Conservation (phyloP, 2,113 vertebrate genomes). For the Nipponia nippon region DNA sequence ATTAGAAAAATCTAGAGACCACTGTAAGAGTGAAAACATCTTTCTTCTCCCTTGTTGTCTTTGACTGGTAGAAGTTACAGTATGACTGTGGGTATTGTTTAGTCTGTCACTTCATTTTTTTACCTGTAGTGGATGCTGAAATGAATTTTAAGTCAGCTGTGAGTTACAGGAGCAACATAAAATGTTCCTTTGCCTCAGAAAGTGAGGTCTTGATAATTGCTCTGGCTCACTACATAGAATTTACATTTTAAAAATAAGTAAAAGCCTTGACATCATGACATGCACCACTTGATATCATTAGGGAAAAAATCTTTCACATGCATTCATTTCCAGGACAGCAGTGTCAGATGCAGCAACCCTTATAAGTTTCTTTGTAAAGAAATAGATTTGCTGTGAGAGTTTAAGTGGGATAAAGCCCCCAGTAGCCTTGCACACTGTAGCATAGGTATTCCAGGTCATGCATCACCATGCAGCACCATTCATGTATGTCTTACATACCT, state of each 20-base stretch:
- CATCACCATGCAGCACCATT: not conserved
- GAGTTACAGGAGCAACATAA: not conserved
- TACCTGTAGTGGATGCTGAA: not conserved
- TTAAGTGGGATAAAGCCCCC: not conserved
- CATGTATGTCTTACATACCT: not conserved
- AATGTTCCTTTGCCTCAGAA: not conserved
- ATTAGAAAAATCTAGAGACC: not conserved
- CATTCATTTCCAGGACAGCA: not conserved
- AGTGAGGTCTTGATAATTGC: not conserved
- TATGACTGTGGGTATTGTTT: not conserved
- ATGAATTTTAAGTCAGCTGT: not conserved
- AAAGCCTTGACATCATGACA: not conserved
- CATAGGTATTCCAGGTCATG: no score
- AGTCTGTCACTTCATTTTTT: not conserved
- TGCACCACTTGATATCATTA: not conserved
- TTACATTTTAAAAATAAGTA: not conserved
- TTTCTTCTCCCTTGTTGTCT: not conserved
- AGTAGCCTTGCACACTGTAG: not conserved
- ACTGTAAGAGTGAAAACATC: not conserved
- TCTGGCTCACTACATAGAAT: not conserved
- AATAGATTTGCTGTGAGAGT: not conserved
- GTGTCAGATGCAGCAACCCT: not conserved
- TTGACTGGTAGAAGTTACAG: not conserved
- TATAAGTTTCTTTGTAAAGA: not conserved
- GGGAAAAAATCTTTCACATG: not conserved